Base-by-base conservation (phyloP, 1,140 invertebrate species). In the Lepidurus apus region DNA sequence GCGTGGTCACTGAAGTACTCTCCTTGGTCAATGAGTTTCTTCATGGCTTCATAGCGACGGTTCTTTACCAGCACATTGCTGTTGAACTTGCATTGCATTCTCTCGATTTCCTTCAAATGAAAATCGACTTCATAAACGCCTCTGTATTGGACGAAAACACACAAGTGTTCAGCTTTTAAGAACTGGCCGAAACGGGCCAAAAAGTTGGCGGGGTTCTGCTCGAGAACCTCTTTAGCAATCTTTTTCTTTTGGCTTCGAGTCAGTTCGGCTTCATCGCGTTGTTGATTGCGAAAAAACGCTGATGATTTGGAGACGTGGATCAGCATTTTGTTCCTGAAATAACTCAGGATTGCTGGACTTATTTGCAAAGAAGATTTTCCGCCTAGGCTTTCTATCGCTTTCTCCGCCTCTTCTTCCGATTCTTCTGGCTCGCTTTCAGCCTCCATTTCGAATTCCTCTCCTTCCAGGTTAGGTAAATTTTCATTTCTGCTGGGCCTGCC, bases 1-100 rank as follows among this genome's bases (percentile, higher is more conserved):
- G 95, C 93, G 79, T 89, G 89, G 84, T 97, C 94, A 84, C 91
- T 93, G 82, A 98, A 98, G 85, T 97, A 97, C 42, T 89, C 87
- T 53, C 91, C 88, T 79, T 91, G 88, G 34, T 86, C 83, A 65
- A 93, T 86, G 65, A 98, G 84, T 82, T 90, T 87, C 81, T 93
- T 90, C 82, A 97, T 86, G 10, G 95, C 95, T 83, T 91, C 89
- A 84, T 90, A 97, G 74, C 95, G 87, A 81, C 93, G 87, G 85
- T 97, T 96, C 84, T 91, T 93, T 0, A 91, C 85, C 81, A 88
- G 87, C n/a, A 90, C 88, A 80, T 86, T 80, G 21, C 26, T 21
- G 17, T 74, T 80, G 10, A 45, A 42, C 21, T 78, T 79, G 76
- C 83, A 81, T 24, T 81, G 81, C 13, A 75, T 76, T 80, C 86